phyloP scores from a whole-genome alignment of 2,797 vertebrate species.

The Paguma larvata region DNA sequence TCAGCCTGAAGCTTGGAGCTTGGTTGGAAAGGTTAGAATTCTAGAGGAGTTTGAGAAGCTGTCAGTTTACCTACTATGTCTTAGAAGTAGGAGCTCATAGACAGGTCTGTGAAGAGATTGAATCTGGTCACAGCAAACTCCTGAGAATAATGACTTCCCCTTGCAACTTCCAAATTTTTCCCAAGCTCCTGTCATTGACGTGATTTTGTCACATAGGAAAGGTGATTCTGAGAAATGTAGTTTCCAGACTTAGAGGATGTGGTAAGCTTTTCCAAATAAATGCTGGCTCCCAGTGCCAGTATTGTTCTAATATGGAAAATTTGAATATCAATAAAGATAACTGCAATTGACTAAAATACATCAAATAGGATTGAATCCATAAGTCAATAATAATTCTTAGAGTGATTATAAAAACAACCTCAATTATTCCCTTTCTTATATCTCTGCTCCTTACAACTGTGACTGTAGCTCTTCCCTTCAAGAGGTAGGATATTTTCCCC shows the following conservation, averaged over 20 bases:
- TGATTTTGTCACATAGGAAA: background rate
- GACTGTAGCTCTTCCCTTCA: background rate
- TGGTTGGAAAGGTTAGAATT: background rate
- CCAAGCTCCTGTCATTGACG: background rate
- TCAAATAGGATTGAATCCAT: background rate
- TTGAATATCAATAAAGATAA: background rate
- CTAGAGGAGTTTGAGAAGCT: background rate
- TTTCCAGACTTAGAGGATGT: background rate
- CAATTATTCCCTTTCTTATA: background rate
- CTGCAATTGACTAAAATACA: background rate
- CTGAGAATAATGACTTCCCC: background rate
- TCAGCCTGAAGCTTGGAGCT: background rate
- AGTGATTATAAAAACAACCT: background rate
- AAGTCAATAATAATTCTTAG: slow-evolving; percentile 1
- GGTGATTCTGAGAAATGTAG: background rate
- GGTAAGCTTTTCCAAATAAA: background rate
- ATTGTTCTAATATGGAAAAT: background rate
- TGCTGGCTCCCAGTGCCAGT: background rate
- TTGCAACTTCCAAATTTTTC: background rate
- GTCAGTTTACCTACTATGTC: background rate
- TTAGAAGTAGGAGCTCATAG: background rate
- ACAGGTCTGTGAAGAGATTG: background rate
- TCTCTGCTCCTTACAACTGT: background rate
- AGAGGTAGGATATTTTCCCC: background rate
- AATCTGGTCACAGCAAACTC: background rate